These are phyloP conservation scores for Hydrolagus colliei DNA, from an alignment of 2,797 vertebrate species.

Conservation along the genomic window DNA sequence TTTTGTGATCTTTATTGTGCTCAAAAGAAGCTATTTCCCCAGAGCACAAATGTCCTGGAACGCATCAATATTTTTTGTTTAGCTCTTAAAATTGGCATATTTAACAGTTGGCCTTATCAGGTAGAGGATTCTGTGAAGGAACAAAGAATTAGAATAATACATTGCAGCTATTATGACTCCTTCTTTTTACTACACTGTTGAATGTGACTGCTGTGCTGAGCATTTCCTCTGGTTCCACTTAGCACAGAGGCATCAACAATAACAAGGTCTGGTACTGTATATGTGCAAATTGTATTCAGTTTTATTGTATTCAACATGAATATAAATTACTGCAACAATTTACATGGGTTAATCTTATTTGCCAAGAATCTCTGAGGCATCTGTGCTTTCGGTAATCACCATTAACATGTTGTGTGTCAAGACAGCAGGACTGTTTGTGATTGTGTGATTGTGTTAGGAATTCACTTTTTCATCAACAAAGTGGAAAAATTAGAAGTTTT, in stretches of 20 bases:
- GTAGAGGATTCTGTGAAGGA: not conserved
- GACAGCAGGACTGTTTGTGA: not conserved
- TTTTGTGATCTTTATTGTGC: too few species aligned
- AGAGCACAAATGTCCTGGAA: too few species aligned
- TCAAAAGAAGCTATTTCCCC: too few species aligned
- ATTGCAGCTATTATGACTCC: not conserved
- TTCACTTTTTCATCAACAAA: not conserved
- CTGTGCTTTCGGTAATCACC: not conserved
- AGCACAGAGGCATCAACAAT: not conserved
- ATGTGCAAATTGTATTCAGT: conserved; percentile 1
- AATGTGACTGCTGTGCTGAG: conserved; percentile 9
- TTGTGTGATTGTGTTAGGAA: not conserved
- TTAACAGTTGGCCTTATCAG: too few species aligned
- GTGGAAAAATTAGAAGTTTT: not conserved
- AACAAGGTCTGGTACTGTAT: not conserved
- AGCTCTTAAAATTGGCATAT: too few species aligned
- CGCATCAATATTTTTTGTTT: too few species aligned
- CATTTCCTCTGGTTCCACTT: not conserved
- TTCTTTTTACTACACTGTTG: not conserved
- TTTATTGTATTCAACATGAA: conserved; percentile 19
- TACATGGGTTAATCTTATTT: not conserved
- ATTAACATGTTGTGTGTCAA: not conserved
- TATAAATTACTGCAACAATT: conserved; percentile 16
- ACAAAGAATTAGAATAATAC: not conserved
- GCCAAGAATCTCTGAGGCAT: not conserved